Conservation (phyloP, 2,113 vertebrate species). For the Sinocyclocheilus rhinocerous region DNA sequence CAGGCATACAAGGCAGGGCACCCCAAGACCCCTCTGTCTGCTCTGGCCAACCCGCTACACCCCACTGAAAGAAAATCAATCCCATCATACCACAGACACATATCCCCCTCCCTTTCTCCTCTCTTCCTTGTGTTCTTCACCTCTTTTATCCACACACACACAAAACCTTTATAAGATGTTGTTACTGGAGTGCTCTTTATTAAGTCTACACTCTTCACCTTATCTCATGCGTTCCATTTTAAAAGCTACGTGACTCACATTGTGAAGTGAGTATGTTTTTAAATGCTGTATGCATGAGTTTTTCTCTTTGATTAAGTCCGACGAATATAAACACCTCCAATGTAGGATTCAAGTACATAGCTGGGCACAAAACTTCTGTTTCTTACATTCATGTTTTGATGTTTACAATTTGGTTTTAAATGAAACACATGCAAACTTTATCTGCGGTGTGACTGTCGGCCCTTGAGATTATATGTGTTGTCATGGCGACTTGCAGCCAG, state of each 20-base stretch:
- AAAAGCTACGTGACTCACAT: background rate
- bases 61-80: conserved; percentile 93
- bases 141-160: conserved; percentile 34
- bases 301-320: background rate
- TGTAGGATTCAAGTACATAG: background rate
- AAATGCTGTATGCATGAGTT: background rate
- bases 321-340: background rate
- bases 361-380: background rate
- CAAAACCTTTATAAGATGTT: conserved; percentile 13
- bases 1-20: conserved; percentile 79
- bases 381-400: background rate
- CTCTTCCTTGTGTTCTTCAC: conserved; percentile 53
- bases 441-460: conserved; percentile 34
- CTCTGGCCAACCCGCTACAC: conserved; percentile 79
- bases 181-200: background rate
- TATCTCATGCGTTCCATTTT: background rate
- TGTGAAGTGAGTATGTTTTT: background rate
- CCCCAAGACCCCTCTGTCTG: conserved; percentile 71
- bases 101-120: background rate
- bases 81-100: conserved; percentile 58
- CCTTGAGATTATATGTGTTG: conserved; percentile 83
- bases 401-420: background rate
- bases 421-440: conserved; percentile 58
- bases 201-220: conserved; percentile 1
- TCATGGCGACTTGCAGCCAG: conserved; percentile 69